Evolutionary conservation across 2,888 invertebrate genomes (phyloP).

Genomic region (Caenorhabditis sp.): DNA sequence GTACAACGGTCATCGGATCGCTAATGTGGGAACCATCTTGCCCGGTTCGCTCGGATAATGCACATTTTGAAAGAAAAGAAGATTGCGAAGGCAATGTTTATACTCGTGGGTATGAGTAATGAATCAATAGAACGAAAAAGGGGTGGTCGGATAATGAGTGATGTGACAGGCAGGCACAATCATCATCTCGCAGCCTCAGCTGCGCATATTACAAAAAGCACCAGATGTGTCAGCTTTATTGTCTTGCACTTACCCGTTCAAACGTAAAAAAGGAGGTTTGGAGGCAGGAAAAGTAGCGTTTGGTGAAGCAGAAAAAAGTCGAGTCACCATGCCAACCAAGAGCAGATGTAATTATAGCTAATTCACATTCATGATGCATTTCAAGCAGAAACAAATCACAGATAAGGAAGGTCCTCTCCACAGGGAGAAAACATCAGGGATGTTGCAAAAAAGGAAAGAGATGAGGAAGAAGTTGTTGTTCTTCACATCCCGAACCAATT

Average conservation of each 20-base stretch:
- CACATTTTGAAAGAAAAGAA: constrained; percentile 22
- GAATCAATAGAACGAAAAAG: constrained; percentile 49
- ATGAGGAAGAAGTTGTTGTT: constrained; percentile 1
- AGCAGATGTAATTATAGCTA: constrained; percentile 22
- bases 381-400: constrained; percentile 5
- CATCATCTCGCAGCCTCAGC: too few relatives aligned
- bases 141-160: constrained; percentile 33
- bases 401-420: background rate
- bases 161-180: constrained; percentile 42
- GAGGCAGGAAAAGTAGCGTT: background rate
- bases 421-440: background rate
- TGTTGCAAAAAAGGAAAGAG: background rate
- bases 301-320: background rate
- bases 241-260: background rate
- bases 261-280: background rate
- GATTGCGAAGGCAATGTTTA: constrained; percentile 32
- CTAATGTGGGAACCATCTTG: constrained; percentile 52
- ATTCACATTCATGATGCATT: constrained; percentile 19
- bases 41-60: constrained; percentile 18
- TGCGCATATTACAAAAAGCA: constrained; percentile 45
- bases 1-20: constrained; percentile 54
- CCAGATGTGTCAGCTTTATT: constrained; percentile 47
- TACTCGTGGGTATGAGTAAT: constrained; percentile 47
- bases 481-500: constrained; percentile 7
- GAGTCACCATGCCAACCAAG: constrained; percentile 30